Evolutionary conservation across 1,140 invertebrate genomes (phyloP), one percentile per base, ranked within the genome.

Genomic region (Macrobrachium nipponense): DNA sequence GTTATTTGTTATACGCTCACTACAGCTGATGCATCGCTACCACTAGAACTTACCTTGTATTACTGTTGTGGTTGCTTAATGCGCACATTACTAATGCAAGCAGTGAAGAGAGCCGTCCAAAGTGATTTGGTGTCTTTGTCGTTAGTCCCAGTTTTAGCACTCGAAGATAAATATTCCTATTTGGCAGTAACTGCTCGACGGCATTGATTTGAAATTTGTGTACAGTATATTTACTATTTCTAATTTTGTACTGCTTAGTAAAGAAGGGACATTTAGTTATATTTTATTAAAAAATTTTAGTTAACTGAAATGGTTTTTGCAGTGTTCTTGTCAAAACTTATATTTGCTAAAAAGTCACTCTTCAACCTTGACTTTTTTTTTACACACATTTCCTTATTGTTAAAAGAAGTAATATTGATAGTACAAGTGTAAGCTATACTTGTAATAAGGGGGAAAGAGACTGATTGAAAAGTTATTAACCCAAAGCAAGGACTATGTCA

Each of bases 71-170:
- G 77, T 15, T 58, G 58, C 8, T 43, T 86, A 23, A 72, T 76
- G 5, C 75, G 77, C 4, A 73, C 83, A 7, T 36, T 86, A 23
- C 44, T 86, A 2, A 62, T 79, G 17, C 83, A 80, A 36, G 83
- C 83, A 51, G 72, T 86, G 17, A n/a, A 17, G 5, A 17, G 43
- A 18, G 76, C 76, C 5, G 64, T 86, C 12, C 75, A 75, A 7
- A 51, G 61, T n/a, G 44, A 43, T 11, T 18, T 73, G 27, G 76
- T 66, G 14, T 27, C 83, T 12, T 27, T 86, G 15, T 86, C 83
- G 18, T 58, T 86, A 36, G 83, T 86, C 7, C 83, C 83, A 10
- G 83, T 86, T 18, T 61, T 86, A n/a, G 83, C 83, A 12, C 51
- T 86, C 12, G 83, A 79, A 58, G 83, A 86, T 14, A 44, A 23